Evolutionary conservation across 1,140 invertebrate species (phyloP).

Genomic region (Calliphora vicina): DNA sequence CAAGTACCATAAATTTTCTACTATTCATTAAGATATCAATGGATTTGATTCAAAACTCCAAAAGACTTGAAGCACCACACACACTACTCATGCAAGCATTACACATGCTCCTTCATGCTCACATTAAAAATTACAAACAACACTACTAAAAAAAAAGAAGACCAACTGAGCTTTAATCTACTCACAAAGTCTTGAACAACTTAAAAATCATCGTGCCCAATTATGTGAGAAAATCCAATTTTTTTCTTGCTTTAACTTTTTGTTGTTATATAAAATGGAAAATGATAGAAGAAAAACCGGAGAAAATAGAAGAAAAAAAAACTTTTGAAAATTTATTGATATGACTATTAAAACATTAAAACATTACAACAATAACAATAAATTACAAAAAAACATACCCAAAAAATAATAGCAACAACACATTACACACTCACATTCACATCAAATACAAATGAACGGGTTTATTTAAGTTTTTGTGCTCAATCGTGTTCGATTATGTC

Average conservation of each 20-base stretch:
- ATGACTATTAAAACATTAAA: constrained; percentile 22
- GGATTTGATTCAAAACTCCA: background rate
- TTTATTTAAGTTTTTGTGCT: background rate
- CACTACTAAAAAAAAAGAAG: background rate
- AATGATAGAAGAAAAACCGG: background rate
- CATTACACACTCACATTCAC: background rate
- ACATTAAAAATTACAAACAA: no score
- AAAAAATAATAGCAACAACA: no score
- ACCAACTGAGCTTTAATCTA: constrained; percentile 30
- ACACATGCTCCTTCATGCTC: background rate
- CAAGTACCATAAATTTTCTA: background rate
- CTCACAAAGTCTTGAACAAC: background rate
- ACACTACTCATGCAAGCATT: background rate
- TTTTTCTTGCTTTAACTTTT: background rate
- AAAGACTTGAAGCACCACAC: background rate
- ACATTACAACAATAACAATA: constrained; percentile 31
- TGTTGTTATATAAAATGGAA: background rate
- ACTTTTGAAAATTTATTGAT: constrained; percentile 24
- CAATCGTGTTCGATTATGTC: background rate
- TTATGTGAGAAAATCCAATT: constrained; percentile 21
- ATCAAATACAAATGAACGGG: background rate
- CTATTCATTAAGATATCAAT: background rate
- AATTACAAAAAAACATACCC: constrained; percentile 2
- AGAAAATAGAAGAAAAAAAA: background rate
- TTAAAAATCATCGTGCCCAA: background rate